phyloP scores from a whole-genome alignment of 2,113 vertebrate genomes.

The Oryzias woworae region DNA sequence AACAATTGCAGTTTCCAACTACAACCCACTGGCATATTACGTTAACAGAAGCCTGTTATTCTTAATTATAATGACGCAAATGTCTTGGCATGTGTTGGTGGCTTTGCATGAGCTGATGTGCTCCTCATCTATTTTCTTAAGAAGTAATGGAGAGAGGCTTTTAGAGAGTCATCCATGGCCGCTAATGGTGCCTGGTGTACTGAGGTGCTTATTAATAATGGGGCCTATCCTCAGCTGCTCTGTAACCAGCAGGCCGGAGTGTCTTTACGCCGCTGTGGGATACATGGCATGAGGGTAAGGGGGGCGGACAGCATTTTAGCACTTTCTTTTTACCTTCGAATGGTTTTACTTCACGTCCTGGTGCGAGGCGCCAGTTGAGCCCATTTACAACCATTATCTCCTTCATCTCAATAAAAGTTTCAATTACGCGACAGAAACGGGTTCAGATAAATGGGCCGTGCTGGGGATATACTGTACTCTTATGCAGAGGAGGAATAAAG shows the following conservation, averaged over 20 bases:
- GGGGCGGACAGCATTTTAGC: conserved; percentile 50
- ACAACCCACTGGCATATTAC: not conserved
- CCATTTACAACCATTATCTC: conserved; percentile 68
- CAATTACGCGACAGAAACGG: conserved; percentile 64
- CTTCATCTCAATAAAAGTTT: conserved; percentile 72
- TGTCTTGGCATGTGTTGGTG: conserved; percentile 17
- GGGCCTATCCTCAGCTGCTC: conserved; percentile 25
- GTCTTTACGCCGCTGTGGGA: conserved; percentile 46
- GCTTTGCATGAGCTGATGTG: conserved; percentile 24
- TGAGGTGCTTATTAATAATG: conserved; percentile 38
- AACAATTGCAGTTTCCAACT: not conserved
- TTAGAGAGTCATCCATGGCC: conserved; percentile 11
- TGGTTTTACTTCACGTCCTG: conserved; percentile 59
- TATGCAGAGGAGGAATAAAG: conserved; percentile 15
- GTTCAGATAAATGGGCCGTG: conserved; percentile 64
- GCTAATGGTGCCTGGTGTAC: conserved; percentile 26
- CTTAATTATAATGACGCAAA: conserved; percentile 28
- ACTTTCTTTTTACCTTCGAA: conserved; percentile 50
- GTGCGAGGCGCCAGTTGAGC: conserved; percentile 42
- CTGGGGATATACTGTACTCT: conserved; percentile 51
- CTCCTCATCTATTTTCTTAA: conserved; percentile 11
- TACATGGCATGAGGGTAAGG: conserved; percentile 35
- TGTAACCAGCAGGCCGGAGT: conserved; percentile 21
- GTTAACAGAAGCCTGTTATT: not conserved
- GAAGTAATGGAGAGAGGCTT: conserved; percentile 40